Conservation (phyloP, 2,888 invertebrate genomes). For the Trichogramma evanescens region DNA sequence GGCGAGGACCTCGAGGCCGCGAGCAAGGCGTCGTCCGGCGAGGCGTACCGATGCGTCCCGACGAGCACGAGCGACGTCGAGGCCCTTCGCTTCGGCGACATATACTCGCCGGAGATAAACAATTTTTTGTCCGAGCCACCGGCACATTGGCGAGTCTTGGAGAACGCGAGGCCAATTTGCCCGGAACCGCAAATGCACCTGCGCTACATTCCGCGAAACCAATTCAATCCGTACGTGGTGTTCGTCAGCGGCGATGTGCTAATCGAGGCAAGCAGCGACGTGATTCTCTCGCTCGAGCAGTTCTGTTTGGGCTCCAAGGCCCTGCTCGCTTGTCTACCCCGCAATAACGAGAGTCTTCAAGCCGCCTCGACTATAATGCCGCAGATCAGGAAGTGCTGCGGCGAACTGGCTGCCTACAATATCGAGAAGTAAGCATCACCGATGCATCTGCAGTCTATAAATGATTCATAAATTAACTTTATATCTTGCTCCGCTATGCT, state of each 20-base stretch:
- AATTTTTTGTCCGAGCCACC: conserved; percentile 49
- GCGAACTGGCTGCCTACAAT: conserved; percentile 54
- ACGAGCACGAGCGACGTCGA: conserved; percentile 51
- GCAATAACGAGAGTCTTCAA: conserved; percentile 37
- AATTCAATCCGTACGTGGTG: conserved; percentile 49
- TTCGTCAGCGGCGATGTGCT: conserved; percentile 62
- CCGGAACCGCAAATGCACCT: conserved; percentile 32
- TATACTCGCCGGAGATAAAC: conserved; percentile 52
- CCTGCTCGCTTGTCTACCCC: conserved; percentile 56
- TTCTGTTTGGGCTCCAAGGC: conserved; percentile 66
- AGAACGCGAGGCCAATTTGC: conserved; percentile 43
- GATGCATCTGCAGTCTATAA: too few species aligned
- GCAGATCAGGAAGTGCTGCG: conserved; percentile 64
- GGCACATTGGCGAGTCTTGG: conserved; percentile 49
- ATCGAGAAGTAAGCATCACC: conserved; percentile 34
- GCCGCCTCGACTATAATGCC: conserved; percentile 40
- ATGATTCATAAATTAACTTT: too few species aligned
- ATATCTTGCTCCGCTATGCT: too few species aligned
- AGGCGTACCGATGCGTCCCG: conserved; percentile 32
- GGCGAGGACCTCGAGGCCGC: conserved; percentile 49
- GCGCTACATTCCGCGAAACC: conserved; percentile 35
- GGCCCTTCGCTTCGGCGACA: conserved; percentile 28
- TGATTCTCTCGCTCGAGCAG: conserved; percentile 51
- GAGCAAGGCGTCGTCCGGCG: conserved; percentile 20
- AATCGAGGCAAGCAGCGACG: conserved; percentile 48